Evolutionary conservation across 1,140 invertebrate species (phyloP).

Genomic region (Samia ricini): DNA sequence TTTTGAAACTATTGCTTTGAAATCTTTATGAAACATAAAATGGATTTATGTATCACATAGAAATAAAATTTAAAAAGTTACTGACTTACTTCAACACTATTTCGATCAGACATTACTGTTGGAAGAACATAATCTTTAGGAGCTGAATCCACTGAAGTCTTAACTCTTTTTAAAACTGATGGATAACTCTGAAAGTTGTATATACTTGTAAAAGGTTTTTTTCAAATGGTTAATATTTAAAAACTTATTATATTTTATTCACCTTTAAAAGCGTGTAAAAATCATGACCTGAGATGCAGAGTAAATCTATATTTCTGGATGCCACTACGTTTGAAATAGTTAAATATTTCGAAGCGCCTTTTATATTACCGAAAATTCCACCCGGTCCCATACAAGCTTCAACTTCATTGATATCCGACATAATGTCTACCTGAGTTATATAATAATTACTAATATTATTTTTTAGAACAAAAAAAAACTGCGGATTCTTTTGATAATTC

Average conservation of each 20-base stretch:
- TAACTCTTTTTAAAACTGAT: conserved; percentile 60
- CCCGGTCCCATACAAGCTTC: conserved; percentile 70
- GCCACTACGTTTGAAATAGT: conserved; percentile 59
- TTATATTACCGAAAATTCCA: conserved; percentile 68
- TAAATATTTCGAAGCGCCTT: conserved; percentile 49
- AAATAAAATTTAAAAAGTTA: neutral
- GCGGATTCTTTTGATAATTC: neutral
- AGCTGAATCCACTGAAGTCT: conserved; percentile 49
- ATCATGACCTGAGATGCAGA: conserved; percentile 54
- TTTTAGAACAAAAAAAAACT: neutral
- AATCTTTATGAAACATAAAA: no score
- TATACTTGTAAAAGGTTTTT: neutral
- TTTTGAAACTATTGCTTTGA: no score
- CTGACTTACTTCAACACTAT: conserved; percentile 39
- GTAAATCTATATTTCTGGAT: conserved; percentile 61
- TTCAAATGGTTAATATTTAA: neutral
- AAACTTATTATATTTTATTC: neutral
- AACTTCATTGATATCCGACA: conserved; percentile 59
- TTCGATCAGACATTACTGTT: conserved; percentile 43
- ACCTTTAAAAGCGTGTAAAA: conserved; percentile 65
- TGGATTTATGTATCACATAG: no score
- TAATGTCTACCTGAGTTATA: conserved; percentile 54
- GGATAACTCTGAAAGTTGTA: conserved; percentile 58
- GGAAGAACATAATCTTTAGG: conserved; percentile 64
- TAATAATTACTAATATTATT: neutral